Evolutionary conservation across 2,113 vertebrate species (phyloP).

Genomic region (Alexandromys fortis): DNA sequence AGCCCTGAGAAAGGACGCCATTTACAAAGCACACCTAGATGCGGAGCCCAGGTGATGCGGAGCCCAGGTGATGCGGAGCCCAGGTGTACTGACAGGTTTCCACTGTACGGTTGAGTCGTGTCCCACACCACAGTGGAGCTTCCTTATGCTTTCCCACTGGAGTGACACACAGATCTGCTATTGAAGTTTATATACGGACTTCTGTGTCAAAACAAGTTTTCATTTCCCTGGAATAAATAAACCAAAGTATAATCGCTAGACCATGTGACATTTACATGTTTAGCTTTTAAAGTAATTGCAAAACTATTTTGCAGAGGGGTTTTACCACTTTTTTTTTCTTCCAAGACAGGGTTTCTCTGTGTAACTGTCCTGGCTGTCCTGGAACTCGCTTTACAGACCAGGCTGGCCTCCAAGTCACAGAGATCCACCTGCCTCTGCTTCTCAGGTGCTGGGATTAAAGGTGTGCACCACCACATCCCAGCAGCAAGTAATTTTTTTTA

Average conservation of each 20-base stretch:
- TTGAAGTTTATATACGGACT: not conserved
- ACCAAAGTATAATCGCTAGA: not conserved
- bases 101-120: not conserved
- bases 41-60: not conserved
- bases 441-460: not conserved
- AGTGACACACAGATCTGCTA: not conserved
- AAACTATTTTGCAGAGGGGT: not conserved
- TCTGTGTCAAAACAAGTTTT: conserved; percentile 8
- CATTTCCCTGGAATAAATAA: conserved; percentile 35
- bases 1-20: not conserved
- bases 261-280: not conserved
- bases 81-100: not conserved
- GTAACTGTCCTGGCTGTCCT: not conserved
- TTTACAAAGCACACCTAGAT: not conserved
- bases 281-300: conserved; percentile 15
- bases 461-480: not conserved
- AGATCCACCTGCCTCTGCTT: not conserved
- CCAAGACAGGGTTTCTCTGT: not conserved
- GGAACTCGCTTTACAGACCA: not conserved
- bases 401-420: not conserved
- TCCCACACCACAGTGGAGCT: not conserved
- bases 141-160: not conserved
- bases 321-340: not conserved
- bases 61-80: too few species aligned
- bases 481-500: not conserved